A percentile compares a stretch with the other conserved stretches of the same genome.
These are phyloP conservation scores for Deroplatys truncata DNA, from an alignment of 2,888 invertebrate genomes.

Conservation along the genomic window DNA sequence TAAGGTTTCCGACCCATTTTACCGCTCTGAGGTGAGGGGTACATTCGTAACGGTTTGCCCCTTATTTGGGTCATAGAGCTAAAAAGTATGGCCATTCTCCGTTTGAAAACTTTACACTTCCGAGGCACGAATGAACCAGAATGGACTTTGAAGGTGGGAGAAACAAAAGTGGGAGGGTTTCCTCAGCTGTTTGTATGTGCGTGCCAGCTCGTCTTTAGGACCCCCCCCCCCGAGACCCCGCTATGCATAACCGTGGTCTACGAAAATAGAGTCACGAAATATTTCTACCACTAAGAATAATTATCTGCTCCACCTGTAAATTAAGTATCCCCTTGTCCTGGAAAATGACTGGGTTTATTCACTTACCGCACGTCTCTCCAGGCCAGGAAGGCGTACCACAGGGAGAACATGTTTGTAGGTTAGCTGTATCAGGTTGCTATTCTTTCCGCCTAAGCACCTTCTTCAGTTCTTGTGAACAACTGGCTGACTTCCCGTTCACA, in stretches of 20 bases:
- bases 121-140: neutral
- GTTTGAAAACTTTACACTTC: neutral
- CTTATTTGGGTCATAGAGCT: neutral
- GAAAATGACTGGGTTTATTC: neutral
- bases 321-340: neutral
- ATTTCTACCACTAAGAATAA: neutral
- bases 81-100: neutral
- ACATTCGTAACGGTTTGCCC: neutral
- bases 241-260: neutral
- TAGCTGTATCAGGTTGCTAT: neutral
- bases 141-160: neutral
- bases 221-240: neutral
- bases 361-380: conserved; percentile 47
- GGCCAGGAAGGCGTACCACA: conserved; percentile 45
- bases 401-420: conserved; percentile 41
- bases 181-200: neutral
- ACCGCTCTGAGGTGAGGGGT: neutral
- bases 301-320: neutral
- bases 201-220: neutral
- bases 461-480: neutral
- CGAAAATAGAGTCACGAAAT: neutral
- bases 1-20: neutral
- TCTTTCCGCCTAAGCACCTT: neutral
- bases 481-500: neutral
- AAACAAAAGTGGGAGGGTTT: neutral